Percentiles rank a stretch among this genome's conserved stretches.
Conservation (phyloP, 1,140 invertebrate species). For the Lepidurus couesii region DNA sequence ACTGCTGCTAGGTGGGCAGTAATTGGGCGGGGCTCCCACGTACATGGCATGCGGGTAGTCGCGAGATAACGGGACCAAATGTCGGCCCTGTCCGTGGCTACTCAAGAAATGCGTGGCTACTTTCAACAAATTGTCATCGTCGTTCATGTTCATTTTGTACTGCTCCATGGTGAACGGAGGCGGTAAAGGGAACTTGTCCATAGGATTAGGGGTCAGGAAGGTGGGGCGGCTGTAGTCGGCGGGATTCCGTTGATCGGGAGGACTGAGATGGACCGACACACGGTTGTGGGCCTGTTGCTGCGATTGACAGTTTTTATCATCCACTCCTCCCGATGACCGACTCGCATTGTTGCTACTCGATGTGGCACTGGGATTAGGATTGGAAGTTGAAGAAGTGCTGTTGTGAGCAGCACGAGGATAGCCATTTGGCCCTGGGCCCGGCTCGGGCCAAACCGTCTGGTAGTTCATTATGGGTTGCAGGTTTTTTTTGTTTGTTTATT, state of each 20-base stretch:
- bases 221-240: constrained; percentile 12
- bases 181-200: constrained; percentile 10
- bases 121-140: constrained; percentile 23
- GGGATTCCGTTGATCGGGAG: constrained; percentile 12
- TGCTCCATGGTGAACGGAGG: constrained; percentile 4
- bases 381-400: constrained; percentile 10
- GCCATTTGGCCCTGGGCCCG: constrained; percentile 4
- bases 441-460: constrained; percentile 9
- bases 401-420: constrained; percentile 18
- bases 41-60: constrained; percentile 31
- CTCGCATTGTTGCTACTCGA: constrained; percentile 14
- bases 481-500: background rate
- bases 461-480: background rate
- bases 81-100: constrained; percentile 31
- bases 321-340: background rate
- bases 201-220: background rate
- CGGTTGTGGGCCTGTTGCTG: constrained; percentile 20
- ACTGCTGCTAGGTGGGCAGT: constrained; percentile 25
- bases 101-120: constrained; percentile 33
- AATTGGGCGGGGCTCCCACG: constrained; percentile 23
- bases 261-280: background rate
- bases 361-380: constrained; percentile 18
- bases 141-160: constrained; percentile 19
- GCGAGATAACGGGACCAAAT: constrained; percentile 31
- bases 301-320: constrained; percentile 22